Conservation (phyloP, 1,140 invertebrate genomes). For the Halesus radiatus region DNA sequence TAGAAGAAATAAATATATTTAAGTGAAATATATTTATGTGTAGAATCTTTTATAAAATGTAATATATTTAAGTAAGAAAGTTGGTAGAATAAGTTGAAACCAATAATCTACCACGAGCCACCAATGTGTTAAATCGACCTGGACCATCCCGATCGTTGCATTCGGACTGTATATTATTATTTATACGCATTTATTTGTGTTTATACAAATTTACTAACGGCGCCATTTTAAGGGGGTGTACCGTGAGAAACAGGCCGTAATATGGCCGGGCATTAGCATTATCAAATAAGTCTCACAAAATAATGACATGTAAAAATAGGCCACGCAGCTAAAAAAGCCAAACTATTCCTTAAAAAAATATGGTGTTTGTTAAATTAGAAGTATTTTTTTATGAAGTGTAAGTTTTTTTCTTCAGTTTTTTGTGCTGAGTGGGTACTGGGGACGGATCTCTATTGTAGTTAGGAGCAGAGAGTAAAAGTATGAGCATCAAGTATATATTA, state of each 20-base stretch:
- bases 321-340: neutral
- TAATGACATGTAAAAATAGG: neutral
- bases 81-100: neutral
- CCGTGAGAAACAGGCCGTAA: constrained; percentile 40
- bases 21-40: too few species aligned
- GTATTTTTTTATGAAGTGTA: neutral
- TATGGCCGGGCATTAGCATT: constrained; percentile 26
- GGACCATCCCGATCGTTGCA: constrained; percentile 32
- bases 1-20: too few species aligned
- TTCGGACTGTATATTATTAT: constrained; percentile 53
- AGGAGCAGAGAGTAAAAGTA: constrained; percentile 37
- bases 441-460: constrained; percentile 31
- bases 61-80: neutral
- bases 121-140: constrained; percentile 8
- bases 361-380: too few species aligned
- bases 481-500: constrained; percentile 26
- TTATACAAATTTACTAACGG: constrained; percentile 45
- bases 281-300: neutral
- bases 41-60: too few species aligned
- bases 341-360: neutral
- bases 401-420: neutral
- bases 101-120: neutral
- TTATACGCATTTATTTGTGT: constrained; percentile 56
- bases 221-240: constrained; percentile 41
- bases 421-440: neutral